Conservation (phyloP, 2,797 vertebrate species). For the Falco novaeseelandiae region DNA sequence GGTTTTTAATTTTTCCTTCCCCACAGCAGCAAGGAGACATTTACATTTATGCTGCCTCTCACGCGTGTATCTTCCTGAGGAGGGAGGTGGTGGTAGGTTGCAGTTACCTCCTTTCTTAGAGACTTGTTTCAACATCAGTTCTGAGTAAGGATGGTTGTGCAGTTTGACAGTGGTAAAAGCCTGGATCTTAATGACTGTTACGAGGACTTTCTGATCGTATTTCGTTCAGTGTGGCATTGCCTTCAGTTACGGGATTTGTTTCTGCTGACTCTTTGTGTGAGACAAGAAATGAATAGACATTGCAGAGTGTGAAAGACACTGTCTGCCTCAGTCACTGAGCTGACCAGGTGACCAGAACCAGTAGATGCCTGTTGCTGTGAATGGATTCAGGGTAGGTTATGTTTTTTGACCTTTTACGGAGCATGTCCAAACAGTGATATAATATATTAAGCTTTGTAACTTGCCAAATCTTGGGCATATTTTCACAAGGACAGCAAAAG, state of each 20-base stretch:
- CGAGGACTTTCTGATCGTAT: not conserved
- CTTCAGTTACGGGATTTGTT: not conserved
- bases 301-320: not conserved
- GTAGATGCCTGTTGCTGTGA: not conserved
- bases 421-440: constrained; percentile 2
- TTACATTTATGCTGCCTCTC: not conserved
- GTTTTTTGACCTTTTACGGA: constrained; percentile 3
- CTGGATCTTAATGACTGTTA: not conserved
- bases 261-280: not conserved
- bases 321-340: not conserved
- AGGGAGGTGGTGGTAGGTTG: not conserved
- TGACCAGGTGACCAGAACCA: not conserved
- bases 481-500: constrained; percentile 38
- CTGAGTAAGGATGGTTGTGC: not conserved
- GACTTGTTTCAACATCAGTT: not conserved
- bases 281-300: not conserved
- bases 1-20: not conserved
- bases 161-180: not conserved
- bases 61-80: not conserved
- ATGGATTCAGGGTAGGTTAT: not conserved
- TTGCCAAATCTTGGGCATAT: constrained; percentile 16
- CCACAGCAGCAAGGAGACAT: not conserved
- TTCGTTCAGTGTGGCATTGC: not conserved
- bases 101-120: not conserved
- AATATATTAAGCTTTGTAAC: constrained; percentile 1